phyloP scores from a whole-genome alignment of 1,140 invertebrate genomes.

The Lysiphlebus fabarum region DNA sequence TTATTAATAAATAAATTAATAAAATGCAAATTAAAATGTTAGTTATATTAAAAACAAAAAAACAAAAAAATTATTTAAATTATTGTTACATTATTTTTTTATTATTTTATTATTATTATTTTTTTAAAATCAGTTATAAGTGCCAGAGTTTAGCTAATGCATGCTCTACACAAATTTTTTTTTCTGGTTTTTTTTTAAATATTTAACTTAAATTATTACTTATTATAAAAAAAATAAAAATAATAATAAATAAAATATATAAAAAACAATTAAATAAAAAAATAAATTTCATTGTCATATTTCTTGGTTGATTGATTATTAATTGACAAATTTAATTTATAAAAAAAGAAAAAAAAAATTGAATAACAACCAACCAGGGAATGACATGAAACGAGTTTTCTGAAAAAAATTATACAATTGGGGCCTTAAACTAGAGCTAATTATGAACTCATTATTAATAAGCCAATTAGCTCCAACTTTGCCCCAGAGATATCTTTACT shows the following conservation, averaged over 20 bases:
- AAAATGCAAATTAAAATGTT: neutral
- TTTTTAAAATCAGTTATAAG: constrained; percentile 9
- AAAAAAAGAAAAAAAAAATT: constrained; percentile 22
- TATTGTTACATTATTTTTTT: neutral
- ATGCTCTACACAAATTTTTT: constrained; percentile 41
- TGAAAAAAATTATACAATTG: neutral
- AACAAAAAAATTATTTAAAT: neutral
- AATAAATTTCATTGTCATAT: constrained; percentile 4
- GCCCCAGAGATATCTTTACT: constrained; percentile 12
- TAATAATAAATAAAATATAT: constrained; percentile 14
- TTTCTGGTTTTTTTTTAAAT: constrained; percentile 28
- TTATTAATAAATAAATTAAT: neutral
- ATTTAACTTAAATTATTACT: constrained; percentile 27
- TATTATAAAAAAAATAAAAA: constrained; percentile 9
- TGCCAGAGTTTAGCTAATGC: constrained; percentile 32
- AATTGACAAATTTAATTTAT: neutral
- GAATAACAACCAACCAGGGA: constrained; percentile 35
- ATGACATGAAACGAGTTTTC: constrained; percentile 34
- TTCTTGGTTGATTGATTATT: constrained; percentile 8
- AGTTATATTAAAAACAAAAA: neutral
- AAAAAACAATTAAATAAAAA: neutral
- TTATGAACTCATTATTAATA: constrained; percentile 44
- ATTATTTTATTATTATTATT: neutral
- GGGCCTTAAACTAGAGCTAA: constrained; percentile 36
- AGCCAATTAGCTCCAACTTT: constrained; percentile 36